These are phyloP conservation scores for Oncorhynchus clarkii DNA, from an alignment of 2,113 vertebrate species.

Conservation along the genomic window DNA sequence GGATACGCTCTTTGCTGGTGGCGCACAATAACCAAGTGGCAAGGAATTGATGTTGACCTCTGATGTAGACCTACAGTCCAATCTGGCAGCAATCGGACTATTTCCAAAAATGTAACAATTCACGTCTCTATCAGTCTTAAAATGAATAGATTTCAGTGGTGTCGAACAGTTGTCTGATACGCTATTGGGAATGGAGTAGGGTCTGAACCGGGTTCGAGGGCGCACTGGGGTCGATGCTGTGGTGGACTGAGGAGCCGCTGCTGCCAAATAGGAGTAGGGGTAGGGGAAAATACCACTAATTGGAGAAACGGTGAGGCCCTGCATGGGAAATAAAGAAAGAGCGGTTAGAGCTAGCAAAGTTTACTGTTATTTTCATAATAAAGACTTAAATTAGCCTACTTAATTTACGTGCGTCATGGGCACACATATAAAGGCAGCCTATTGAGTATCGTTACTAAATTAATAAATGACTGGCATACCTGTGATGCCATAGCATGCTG, in stretches of 20 bases:
- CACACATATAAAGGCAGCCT: too few relatives aligned
- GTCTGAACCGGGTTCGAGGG: constrained; percentile 75
- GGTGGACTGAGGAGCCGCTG: constrained; percentile 66
- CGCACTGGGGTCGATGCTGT: constrained; percentile 73
- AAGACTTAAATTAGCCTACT: too few relatives aligned
- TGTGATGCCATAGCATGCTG: constrained; percentile 82
- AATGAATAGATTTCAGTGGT: constrained; percentile 63
- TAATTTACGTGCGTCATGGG: background rate
- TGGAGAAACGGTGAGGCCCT: constrained; percentile 86
- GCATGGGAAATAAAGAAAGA: constrained; percentile 26
- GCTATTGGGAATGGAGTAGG: constrained; percentile 73
- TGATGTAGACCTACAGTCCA: background rate
- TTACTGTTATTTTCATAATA: too few relatives aligned
- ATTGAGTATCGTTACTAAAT: too few relatives aligned
- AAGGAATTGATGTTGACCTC: background rate
- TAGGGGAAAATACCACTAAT: constrained; percentile 62
- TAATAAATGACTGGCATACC: constrained; percentile 60
- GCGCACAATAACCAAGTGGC: background rate
- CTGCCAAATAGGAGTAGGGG: constrained; percentile 50
- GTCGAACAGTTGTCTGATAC: constrained; percentile 66
- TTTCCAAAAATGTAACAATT: background rate
- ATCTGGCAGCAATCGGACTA: background rate
- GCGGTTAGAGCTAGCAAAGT: background rate
- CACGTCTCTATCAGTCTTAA: background rate
- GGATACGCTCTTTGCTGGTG: background rate